phyloP scores from a whole-genome alignment of 2,797 vertebrate species.

The Hyperoplus immaculatus region DNA sequence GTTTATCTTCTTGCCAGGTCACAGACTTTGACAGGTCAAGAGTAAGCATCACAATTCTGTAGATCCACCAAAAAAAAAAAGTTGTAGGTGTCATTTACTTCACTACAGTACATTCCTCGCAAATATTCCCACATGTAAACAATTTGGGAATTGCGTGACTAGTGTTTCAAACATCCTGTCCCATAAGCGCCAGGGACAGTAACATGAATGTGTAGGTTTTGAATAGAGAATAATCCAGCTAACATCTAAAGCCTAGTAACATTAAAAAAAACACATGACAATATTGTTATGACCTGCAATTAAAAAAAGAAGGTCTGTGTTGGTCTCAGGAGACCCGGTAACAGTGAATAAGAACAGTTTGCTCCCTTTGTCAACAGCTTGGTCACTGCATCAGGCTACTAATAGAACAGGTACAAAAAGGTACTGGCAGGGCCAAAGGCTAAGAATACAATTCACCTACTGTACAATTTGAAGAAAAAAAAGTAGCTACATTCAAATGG shows the following conservation, averaged over 20 bases:
- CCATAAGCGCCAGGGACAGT: slow-evolving; percentile 28
- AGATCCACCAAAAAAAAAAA: slow-evolving; percentile 60
- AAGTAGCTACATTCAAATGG: slow-evolving; percentile 83
- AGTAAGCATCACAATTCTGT: slow-evolving; percentile 37
- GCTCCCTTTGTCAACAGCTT: slow-evolving; percentile 45
- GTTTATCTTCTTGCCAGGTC: neutral
- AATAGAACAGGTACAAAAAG: slow-evolving; percentile 50
- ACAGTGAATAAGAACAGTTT: slow-evolving; percentile 67
- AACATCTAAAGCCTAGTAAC: slow-evolving; percentile 45
- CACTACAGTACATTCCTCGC: slow-evolving; percentile 63
- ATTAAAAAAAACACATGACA: slow-evolving; percentile 64
- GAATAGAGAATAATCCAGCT: slow-evolving; percentile 9
- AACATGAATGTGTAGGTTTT: slow-evolving; percentile 17
- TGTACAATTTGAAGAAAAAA: slow-evolving; percentile 11
- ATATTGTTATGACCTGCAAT: slow-evolving; percentile 44
- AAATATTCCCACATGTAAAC: slow-evolving; percentile 75
- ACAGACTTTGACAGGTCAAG: slow-evolving; percentile 36
- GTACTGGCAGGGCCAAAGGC: slow-evolving; percentile 56
- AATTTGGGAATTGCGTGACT: slow-evolving; percentile 59
- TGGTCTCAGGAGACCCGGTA: slow-evolving; percentile 51
- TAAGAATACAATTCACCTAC: slow-evolving; percentile 53
- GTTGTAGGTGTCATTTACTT: slow-evolving; percentile 51
- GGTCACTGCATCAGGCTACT: slow-evolving; percentile 35
- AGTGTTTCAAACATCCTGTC: slow-evolving; percentile 72
- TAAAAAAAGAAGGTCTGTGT: slow-evolving; percentile 21